Evolutionary conservation across 2,888 invertebrate species (phyloP).

Genomic region (Drosophila lacicola): DNA sequence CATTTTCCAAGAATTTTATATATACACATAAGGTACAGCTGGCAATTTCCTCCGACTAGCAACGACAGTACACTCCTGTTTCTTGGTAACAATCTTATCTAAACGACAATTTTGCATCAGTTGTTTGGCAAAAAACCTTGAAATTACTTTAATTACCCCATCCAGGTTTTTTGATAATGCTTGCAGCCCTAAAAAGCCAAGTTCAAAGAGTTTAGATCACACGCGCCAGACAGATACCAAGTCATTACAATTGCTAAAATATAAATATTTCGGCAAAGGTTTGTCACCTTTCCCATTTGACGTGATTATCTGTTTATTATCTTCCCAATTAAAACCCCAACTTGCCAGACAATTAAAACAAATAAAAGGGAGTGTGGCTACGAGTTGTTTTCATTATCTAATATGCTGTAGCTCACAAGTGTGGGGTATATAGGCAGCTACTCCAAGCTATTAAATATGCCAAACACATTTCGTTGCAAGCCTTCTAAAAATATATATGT

Average conservation of each 20-base stretch:
- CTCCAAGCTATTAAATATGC: slow-evolving; percentile 28
- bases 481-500: slow-evolving; percentile 28
- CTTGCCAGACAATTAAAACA: not conserved
- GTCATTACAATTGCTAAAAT: not conserved
- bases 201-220: slow-evolving; percentile 5
- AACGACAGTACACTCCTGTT: not conserved
- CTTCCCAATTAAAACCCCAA: not conserved
- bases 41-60: not conserved
- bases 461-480: slow-evolving; percentile 30
- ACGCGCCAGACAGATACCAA: slow-evolving; percentile 1
- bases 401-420: slow-evolving; percentile 4
- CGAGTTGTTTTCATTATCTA: slow-evolving; percentile 3
- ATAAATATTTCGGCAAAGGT: not conserved
- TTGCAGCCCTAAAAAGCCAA: not conserved
- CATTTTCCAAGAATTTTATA: not conserved
- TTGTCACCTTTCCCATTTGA: slow-evolving; percentile 2
- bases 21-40: too few relatives aligned
- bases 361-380: not conserved
- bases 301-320: not conserved
- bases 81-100: slow-evolving; percentile 23
- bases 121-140: not conserved
- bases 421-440: not conserved
- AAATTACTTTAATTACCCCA: slow-evolving; percentile 13
- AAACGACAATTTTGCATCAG: not conserved
- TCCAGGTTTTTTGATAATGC: slow-evolving; percentile 1